These are phyloP conservation scores for Onthophagus sagittarius DNA, from an alignment of 2,888 invertebrate genomes.

Conservation along the genomic window DNA sequence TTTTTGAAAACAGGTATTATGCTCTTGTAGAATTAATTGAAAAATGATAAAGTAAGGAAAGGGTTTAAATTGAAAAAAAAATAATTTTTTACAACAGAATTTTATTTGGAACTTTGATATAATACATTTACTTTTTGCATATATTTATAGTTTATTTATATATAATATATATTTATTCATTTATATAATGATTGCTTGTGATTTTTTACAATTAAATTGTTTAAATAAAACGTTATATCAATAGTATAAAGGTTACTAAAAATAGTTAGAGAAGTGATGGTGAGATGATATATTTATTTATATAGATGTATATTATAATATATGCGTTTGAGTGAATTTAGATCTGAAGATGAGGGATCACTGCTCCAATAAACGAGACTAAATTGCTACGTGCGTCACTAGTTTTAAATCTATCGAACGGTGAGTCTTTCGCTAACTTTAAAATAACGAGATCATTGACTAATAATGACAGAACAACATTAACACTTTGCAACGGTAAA, in stretches of 20 bases:
- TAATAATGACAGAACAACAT: conserved; percentile 37
- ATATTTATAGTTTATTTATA: conserved; percentile 14
- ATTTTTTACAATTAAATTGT: conserved; percentile 21
- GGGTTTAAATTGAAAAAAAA: not conserved
- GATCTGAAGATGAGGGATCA: conserved; percentile 1
- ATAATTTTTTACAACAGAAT: conserved; percentile 11
- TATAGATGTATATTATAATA: conserved; percentile 8
- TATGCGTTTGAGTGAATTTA: conserved; percentile 5
- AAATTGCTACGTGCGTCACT: conserved; percentile 16
- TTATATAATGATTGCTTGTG: conserved; percentile 21
- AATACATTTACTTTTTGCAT: conserved; percentile 13
- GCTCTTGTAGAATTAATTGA: no score
- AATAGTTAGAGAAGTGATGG: conserved; percentile 31
- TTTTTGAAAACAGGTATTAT: no score
- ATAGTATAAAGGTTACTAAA: conserved; percentile 38
- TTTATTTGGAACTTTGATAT: conserved; percentile 22
- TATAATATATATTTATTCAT: conserved; percentile 12
- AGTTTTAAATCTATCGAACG: conserved; percentile 17
- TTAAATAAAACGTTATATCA: conserved; percentile 38
- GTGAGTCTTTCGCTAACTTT: conserved; percentile 29
- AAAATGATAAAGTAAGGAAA: no score
- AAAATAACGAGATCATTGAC: conserved; percentile 43
- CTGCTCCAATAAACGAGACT: not conserved
- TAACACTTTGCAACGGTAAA: conserved; percentile 24
- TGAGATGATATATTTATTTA: conserved; percentile 12